A percentile compares a stretch with the other conserved stretches of the same genome.
Conservation (phyloP, 2,888 invertebrate genomes). For the Papilio demoleus region DNA sequence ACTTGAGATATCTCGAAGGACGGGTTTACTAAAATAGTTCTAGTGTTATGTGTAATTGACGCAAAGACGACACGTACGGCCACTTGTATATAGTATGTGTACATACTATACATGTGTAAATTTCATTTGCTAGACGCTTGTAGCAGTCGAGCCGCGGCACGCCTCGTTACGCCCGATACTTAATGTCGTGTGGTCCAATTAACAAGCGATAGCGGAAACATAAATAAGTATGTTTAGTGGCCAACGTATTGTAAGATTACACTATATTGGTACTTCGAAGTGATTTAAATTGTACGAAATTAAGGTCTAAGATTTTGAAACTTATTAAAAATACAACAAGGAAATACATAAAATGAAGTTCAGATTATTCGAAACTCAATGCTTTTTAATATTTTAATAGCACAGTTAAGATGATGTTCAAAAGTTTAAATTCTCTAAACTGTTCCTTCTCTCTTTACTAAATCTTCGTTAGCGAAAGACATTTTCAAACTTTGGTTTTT, state of each 20-base stretch:
- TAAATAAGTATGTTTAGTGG: constrained; percentile 5
- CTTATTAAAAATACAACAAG: too few relatives aligned
- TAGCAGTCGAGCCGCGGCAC: constrained; percentile 47
- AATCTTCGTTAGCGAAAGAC: background rate
- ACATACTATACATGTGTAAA: constrained; percentile 36
- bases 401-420: background rate
- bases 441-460: constrained; percentile 7
- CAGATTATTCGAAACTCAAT: background rate
- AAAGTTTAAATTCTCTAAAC: constrained; percentile 13
- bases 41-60: constrained; percentile 32
- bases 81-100: constrained; percentile 11
- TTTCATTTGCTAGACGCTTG: constrained; percentile 39
- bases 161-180: constrained; percentile 51
- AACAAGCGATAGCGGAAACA: constrained; percentile 37
- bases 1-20: background rate
- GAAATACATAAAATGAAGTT: background rate
- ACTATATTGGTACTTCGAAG: background rate
- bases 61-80: constrained; percentile 32
- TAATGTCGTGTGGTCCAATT: constrained; percentile 45
- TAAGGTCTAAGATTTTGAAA: too few relatives aligned
- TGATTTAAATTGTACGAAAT: too few relatives aligned
- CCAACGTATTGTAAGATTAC: background rate
- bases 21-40: constrained; percentile 21
- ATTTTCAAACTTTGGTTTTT: background rate
- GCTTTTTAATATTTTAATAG: constrained; percentile 19